phyloP scores from a whole-genome alignment of 2,888 invertebrate species.

The Yponomeuta malinellus region DNA sequence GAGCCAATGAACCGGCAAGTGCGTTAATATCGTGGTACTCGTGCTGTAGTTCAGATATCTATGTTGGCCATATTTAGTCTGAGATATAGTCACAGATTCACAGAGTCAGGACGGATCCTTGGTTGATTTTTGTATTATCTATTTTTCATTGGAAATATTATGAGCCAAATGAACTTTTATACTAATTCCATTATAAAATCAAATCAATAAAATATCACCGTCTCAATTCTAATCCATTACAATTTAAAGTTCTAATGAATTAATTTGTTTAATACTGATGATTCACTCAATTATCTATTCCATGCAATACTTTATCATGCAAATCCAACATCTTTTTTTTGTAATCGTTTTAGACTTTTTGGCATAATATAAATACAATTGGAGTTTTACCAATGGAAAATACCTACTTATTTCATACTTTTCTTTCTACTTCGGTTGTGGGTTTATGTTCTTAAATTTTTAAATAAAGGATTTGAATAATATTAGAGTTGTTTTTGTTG shows the following conservation, averaged over 20 bases:
- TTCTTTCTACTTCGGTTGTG: constrained; percentile 21
- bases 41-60: constrained; percentile 22
- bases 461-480: constrained; percentile 33
- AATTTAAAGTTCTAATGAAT: constrained; percentile 53
- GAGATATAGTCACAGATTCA: constrained; percentile 28
- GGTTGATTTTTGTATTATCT: constrained; percentile 25
- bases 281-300: constrained; percentile 32
- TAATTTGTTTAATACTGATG: constrained; percentile 44
- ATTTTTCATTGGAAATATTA: constrained; percentile 54
- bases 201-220: constrained; percentile 34
- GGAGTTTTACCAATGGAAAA: constrained; percentile 56
- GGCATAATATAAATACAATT: constrained; percentile 16
- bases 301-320: not conserved
- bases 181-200: constrained; percentile 21
- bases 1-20: not conserved
- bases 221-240: constrained; percentile 33
- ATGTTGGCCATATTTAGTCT: constrained; percentile 55
- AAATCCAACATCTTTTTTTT: not conserved
- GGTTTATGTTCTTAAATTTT: constrained; percentile 25
- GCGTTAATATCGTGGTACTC: not conserved
- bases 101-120: constrained; percentile 28
- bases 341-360: constrained; percentile 11
- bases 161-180: constrained; percentile 27
- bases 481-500: constrained; percentile 18
- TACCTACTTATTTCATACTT: constrained; percentile 22